Evolutionary conservation across 2,113 vertebrate species (phyloP), one percentile per base, ranked within the genome.

Genomic region (Grammomys dolichurus): DNA sequence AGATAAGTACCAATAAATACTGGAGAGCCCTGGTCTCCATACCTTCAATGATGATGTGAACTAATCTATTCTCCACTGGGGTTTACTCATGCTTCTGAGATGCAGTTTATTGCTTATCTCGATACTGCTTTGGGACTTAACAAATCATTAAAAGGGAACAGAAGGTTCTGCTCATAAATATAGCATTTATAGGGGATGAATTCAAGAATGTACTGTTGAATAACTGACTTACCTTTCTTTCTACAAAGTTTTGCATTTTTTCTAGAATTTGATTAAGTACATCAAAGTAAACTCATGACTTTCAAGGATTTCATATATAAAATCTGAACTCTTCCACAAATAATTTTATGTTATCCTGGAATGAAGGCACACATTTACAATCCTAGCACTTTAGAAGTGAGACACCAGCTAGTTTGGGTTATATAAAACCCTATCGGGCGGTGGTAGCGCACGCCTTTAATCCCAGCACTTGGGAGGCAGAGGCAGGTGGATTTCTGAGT

Each of bases 1-100:
- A 97, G 95, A 76, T 94, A 98, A 98, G 94, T 89, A 96, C 93
- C 93, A 98, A 78, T 95, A 96, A 90, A 95, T 98, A 98, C 73
- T 97, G 96, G 96, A 94, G 93, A 96, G 91, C 56, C 87, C 40
- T 69, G 85, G 84, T 69, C 87, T 72, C 22, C 48, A 80, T 80
- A 31, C 93, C 98, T 98, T 58, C 95, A 75, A 78, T 58, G 97
- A 93, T 75, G 82, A 82, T 72, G 33, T 95, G 90, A 93, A 93
- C n/a, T 72, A 87, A 93, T 81, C 31, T 88, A 33, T 89, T 63
- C 51, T 97, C 97, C 84, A 80, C 94, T 94, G 96, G 86, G 93
- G 92, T 97, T 97, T 93, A 87, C 95, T 97, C 70, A 89, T 90
- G 90, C 86, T 96, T 96, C 97, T 54, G 84, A 97, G 97, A 98